Evolutionary conservation across 2,888 invertebrate species (phyloP).

Genomic region (Cheilosia vulpina): DNA sequence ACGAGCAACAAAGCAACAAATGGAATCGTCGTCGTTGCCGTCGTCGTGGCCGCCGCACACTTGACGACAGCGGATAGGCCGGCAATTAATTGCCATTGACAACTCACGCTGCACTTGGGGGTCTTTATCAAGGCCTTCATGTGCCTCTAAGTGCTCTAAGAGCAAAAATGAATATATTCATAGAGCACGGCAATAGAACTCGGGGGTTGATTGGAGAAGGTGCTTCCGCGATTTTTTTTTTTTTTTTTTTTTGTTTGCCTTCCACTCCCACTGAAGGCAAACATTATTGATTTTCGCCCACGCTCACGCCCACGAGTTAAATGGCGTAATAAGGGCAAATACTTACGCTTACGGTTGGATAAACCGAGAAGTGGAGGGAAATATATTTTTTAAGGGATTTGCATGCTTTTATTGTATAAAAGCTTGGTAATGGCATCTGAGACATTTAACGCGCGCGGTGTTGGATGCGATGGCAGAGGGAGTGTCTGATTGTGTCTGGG

Average conservation of each 20-base stretch:
- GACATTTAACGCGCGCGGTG: conserved; percentile 41
- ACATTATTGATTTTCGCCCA: conserved; percentile 53
- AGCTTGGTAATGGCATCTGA: conserved; percentile 65
- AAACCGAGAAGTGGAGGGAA: conserved; percentile 8
- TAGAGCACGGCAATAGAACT: conserved; percentile 1
- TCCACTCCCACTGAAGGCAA: not conserved
- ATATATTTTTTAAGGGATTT: conserved; percentile 52
- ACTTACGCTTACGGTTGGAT: conserved; percentile 37
- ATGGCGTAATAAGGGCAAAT: conserved; percentile 65
- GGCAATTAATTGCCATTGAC: conserved; percentile 62
- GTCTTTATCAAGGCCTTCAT: conserved; percentile 61
- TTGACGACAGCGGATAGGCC: conserved; percentile 34
- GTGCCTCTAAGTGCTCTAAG: conserved; percentile 20
- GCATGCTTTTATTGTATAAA: conserved; percentile 60
- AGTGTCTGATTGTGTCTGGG: conserved; percentile 13
- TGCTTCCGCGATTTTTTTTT: conserved; percentile 29
- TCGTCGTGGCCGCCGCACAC: conserved; percentile 12
- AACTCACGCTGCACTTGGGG: conserved; percentile 61
- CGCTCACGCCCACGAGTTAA: conserved; percentile 53
- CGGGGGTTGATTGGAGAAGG: conserved; percentile 11
- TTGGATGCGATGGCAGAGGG: not conserved
- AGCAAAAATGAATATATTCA: conserved; percentile 11
- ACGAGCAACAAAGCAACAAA: conserved; percentile 55
- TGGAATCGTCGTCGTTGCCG: conserved; percentile 28
- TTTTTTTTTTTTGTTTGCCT: not conserved